These are phyloP conservation scores for Scolopax bukidnonensis DNA, from an alignment of 2,797 vertebrate genomes.

Conservation along the genomic window DNA sequence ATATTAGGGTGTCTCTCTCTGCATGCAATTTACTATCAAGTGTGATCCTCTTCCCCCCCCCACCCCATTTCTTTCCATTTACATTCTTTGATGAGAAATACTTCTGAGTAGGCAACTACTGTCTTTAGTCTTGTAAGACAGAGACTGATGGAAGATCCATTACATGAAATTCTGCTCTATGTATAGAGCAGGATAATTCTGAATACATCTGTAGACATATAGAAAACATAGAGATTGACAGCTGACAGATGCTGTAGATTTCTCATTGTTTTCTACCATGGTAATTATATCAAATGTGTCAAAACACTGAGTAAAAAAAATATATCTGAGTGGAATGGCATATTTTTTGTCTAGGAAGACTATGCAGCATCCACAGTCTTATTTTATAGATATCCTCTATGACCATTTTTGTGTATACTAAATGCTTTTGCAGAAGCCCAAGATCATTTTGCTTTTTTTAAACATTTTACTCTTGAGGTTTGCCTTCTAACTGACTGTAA, in stretches of 20 bases:
- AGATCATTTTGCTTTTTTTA: neutral
- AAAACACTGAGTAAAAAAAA: neutral
- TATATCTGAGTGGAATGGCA: neutral
- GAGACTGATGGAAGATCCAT: neutral
- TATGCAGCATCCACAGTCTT: neutral
- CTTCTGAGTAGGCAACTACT: neutral
- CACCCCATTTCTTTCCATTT: neutral
- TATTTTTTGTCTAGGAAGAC: neutral
- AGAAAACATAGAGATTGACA: neutral
- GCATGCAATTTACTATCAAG: neutral
- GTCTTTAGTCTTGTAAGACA: neutral
- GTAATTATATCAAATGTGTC: neutral
- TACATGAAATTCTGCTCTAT: neutral
- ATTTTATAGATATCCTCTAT: neutral
- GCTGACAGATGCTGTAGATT: neutral
- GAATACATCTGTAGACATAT: neutral
- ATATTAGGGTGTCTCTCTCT: neutral
- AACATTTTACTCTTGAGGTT: slow-evolving; percentile 16
- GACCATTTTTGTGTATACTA: neutral
- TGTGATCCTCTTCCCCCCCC: neutral
- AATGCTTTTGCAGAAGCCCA: neutral
- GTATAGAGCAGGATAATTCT: neutral
- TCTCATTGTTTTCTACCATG: neutral
- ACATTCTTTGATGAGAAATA: neutral
- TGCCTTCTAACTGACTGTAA: slow-evolving; percentile 17